phyloP scores from a whole-genome alignment of 2,797 vertebrate genomes.

The Xenentodon cancila region DNA sequence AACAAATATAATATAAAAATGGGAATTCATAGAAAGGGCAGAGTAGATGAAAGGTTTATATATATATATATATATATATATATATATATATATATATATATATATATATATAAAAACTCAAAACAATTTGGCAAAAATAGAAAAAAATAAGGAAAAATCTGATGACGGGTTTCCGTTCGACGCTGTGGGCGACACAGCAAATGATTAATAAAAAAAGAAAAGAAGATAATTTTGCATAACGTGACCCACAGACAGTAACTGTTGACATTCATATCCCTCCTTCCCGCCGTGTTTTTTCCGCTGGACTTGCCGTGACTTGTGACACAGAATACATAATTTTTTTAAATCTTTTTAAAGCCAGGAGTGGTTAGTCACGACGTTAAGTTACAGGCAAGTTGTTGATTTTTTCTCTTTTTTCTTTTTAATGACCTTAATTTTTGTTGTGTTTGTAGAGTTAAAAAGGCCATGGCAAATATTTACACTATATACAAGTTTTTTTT shows the following conservation, averaged over 20 bases:
- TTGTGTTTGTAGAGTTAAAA: slow-evolving; percentile 84
- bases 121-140: slow-evolving; percentile 59
- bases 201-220: slow-evolving; percentile 31
- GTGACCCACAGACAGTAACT: slow-evolving; percentile 66
- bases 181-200: slow-evolving; percentile 68
- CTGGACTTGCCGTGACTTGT: slow-evolving; percentile 60
- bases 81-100: background rate
- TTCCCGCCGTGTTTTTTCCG: slow-evolving; percentile 37
- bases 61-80: background rate
- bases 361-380: slow-evolving; percentile 88
- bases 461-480: slow-evolving; percentile 94
- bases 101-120: slow-evolving; percentile 18
- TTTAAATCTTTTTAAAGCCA: slow-evolving; percentile 64
- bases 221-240: slow-evolving; percentile 31
- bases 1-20: slow-evolving; percentile 21
- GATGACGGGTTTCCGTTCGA: background rate
- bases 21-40: slow-evolving; percentile 33
- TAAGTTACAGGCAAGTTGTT: slow-evolving; percentile 86
- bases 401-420: background rate
- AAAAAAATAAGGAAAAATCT: background rate
- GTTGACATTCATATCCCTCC: slow-evolving; percentile 78
- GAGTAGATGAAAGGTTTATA: slow-evolving; percentile 2
- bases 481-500: slow-evolving; percentile 88
- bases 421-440: slow-evolving; percentile 64
- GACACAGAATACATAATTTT: slow-evolving; percentile 63